Evolutionary conservation across 2,113 vertebrate species (phyloP).

Genomic region (Clinocottus analis): DNA sequence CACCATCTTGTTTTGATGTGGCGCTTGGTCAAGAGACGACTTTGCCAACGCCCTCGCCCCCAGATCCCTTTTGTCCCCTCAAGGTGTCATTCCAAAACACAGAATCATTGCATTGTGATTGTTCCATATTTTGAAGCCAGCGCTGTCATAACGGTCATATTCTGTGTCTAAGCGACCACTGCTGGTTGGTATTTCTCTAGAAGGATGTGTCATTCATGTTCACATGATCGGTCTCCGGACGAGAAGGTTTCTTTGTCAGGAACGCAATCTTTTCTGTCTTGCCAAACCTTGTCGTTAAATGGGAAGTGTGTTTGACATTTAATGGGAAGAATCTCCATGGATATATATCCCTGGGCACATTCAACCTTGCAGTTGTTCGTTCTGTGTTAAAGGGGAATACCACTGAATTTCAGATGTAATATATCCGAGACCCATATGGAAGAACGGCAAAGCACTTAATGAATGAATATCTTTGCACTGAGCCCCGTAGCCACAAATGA

Average conservation of each 20-base stretch:
- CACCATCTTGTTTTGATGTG: slow-evolving; percentile 14
- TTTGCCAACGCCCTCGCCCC: too few species aligned
- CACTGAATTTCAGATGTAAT: slow-evolving; percentile 65
- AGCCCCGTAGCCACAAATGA: slow-evolving; percentile 56
- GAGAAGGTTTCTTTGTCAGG: slow-evolving; percentile 16
- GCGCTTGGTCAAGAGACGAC: too few species aligned
- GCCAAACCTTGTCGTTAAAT: slow-evolving; percentile 43
- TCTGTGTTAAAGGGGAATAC: slow-evolving; percentile 61
- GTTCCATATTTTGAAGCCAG: background rate
- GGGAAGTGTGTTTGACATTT: slow-evolving; percentile 58
- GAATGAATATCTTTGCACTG: slow-evolving; percentile 44
- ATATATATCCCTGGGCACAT: slow-evolving; percentile 19
- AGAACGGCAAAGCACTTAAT: slow-evolving; percentile 36
- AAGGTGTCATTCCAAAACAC: too few species aligned
- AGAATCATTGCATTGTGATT: background rate
- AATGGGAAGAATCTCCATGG: slow-evolving; percentile 54
- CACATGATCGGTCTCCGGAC: slow-evolving; percentile 11
- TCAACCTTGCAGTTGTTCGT: slow-evolving; percentile 22
- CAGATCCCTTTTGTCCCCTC: too few species aligned
- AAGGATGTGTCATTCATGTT: slow-evolving; percentile 27
- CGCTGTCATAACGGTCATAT: background rate
- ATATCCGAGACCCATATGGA: slow-evolving; percentile 42
- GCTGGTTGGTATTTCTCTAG: slow-evolving; percentile 28
- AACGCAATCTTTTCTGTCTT: slow-evolving; percentile 35
- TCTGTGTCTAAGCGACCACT: slow-evolving; percentile 18